phyloP scores from a whole-genome alignment of 2,888 invertebrate species.

The Invenusta paracnida region DNA sequence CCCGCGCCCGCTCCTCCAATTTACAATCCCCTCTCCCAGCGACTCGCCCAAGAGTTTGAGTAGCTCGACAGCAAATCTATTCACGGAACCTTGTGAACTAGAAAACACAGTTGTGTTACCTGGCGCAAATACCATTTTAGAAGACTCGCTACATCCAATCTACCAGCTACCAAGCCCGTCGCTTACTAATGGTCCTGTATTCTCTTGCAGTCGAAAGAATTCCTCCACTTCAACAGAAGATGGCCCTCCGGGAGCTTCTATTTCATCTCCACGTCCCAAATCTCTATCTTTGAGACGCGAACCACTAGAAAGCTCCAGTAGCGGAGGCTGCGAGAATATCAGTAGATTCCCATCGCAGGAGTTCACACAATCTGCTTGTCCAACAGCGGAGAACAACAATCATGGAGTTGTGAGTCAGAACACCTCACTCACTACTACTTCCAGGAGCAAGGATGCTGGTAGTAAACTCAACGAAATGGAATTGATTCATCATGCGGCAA shows the following conservation, averaged over 20 bases:
- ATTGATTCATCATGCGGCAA: constrained; percentile 51
- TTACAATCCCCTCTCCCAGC: neutral
- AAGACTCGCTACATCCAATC: neutral
- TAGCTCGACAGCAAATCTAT: neutral
- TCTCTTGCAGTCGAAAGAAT: too few species aligned
- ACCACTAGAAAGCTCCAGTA: neutral
- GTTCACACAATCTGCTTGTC: neutral
- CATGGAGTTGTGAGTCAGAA: neutral
- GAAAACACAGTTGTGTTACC: neutral
- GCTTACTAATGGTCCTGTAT: too few species aligned
- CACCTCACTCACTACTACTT: neutral
- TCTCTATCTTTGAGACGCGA: neutral
- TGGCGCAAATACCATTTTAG: neutral
- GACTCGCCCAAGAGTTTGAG: neutral
- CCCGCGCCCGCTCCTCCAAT: neutral
- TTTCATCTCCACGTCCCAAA: neutral
- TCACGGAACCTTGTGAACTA: neutral
- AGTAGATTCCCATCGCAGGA: neutral
- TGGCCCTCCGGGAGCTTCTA: neutral
- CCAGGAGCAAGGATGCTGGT: too few species aligned
- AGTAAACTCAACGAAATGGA: too few species aligned
- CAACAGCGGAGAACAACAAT: neutral
- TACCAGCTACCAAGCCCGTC: too few species aligned
- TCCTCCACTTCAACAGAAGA: too few species aligned
- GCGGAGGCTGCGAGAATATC: neutral